A percentile compares a stretch with the other conserved stretches of the same genome.
Evolutionary conservation across 2,888 invertebrate genomes (phyloP).

Genomic region (Cephus pulcher): DNA sequence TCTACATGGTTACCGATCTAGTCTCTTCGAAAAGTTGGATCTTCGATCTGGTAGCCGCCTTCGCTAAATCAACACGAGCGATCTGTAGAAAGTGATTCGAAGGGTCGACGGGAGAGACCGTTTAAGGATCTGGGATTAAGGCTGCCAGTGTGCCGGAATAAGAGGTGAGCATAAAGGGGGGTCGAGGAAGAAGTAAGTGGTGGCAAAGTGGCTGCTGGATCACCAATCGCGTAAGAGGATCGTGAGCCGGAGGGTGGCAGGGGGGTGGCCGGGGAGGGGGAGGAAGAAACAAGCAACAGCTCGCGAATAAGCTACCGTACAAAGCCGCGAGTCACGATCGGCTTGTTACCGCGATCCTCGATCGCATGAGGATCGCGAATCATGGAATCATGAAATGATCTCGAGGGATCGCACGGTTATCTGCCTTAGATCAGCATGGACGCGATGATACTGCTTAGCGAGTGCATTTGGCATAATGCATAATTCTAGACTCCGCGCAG

Average conservation of each 20-base stretch:
- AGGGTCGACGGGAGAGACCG: neutral
- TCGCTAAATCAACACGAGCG: neutral
- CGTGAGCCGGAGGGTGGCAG: constrained; percentile 32
- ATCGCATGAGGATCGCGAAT: constrained; percentile 46
- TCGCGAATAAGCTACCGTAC: constrained; percentile 57
- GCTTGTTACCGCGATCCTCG: constrained; percentile 55
- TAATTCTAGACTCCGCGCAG: constrained; percentile 30
- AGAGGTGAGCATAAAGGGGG: neutral
- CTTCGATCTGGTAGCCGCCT: neutral
- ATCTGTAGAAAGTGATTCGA: neutral
- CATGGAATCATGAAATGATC: constrained; percentile 52
- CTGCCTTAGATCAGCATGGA: constrained; percentile 25
- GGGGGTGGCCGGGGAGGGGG: constrained; percentile 7
- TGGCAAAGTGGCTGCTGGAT: constrained; percentile 47
- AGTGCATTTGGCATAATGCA: constrained; percentile 42
- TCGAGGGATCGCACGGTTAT: constrained; percentile 18
- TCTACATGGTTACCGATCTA: neutral
- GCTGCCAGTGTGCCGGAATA: neutral
- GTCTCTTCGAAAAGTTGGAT: neutral
- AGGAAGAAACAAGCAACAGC: constrained; percentile 25
- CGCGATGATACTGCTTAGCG: constrained; percentile 52
- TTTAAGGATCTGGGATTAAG: too few relatives aligned
- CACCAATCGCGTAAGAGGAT: constrained; percentile 19
- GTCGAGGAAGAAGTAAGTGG: constrained; percentile 38
- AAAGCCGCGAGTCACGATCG: constrained; percentile 60